Evolutionary conservation across 1,140 invertebrate species (phyloP), one percentile per base, ranked within the genome.

Genomic region (Venustaconcha ellipsiformis): DNA sequence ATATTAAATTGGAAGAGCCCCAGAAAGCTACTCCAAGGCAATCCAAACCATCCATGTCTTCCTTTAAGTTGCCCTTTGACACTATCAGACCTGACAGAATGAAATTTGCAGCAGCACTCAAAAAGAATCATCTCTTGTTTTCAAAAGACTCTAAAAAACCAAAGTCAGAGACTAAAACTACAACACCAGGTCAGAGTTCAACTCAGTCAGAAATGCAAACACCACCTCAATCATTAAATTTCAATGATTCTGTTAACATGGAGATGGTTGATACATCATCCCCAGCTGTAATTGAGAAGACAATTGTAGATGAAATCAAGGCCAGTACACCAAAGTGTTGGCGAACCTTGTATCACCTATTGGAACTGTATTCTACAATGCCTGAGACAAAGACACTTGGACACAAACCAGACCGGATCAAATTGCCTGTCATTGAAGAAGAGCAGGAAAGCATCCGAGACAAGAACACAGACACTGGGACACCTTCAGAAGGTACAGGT

Each of bases 281-380:
- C 4, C 88, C 89, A 37, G 82, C 87, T 14, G 70, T 89, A 12
- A 86, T 86, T 26, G 88, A 90, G 76, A 90, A 89, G 72, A 90
- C 88, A 20, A 86, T 91, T 60, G 83, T 91, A 11, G 89, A 88
- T 71, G 89, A 90, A 70, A 89, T 90, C 59, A 90, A 89, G 68
- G 89, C 88, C 30, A 83, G 82, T 74, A 94, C 94, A 1, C 95
- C 95, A 17, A 93, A 94, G 80, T 99, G 97, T 86, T 99, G 97
- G 97, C 94, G 95, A 87, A 98, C 96, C 12, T 94, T 99, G 78
- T 98, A 97, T 87, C 94, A 96, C 88, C 91, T 99, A 20, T 89
- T 99, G 57, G 96, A 98, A 84, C 90, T 98, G 26, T 98, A 99
- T 87, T 96, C 96, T 4, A 96, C 95, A 20, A 95, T 96, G 93